Evolutionary conservation across 2,888 invertebrate genomes (phyloP), one percentile per base, ranked within the genome.

Genomic region (Drosophila emarginata): DNA sequence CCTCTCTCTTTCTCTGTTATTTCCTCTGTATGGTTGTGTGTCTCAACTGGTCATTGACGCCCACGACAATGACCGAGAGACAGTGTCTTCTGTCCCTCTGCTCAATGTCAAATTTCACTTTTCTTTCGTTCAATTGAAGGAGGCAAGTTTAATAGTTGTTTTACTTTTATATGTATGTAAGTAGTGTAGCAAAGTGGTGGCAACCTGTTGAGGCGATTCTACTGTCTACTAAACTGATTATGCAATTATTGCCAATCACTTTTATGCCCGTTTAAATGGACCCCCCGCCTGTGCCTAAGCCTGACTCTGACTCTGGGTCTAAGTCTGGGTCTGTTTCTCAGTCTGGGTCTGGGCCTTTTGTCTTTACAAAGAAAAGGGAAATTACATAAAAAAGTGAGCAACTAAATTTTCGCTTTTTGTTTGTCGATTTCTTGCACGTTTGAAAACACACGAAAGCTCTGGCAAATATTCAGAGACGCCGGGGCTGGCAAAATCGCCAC

Each of bases 211-310:
- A 57, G 60, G 60, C 70, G 71, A 81, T 86, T 86, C 78, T 84
- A 75, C 37, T 72, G 69, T 51, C 69, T 61, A 32, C 58, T 61
- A 69, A 69, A 64, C 78, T 77, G 82, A 87, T 84, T 84, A 84
- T 84, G 87, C 84, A 84, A 84, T 84, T 87, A 84, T 84, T 80
- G 84, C 77, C 82, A 84, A 82, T 84, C 87, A 87, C 83, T 87
- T 84, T 84, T 84, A 74, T 77, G 84, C 81, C 74, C 84, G 87
- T 82, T 84, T 82, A 85, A 80, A 84, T 45, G 21, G 45, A 45
- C 18, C 45, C 76, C 87, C 86, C 81, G 80, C 78, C 82, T 70
- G 78, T 67, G 78, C 64, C 68, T 64, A 58, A 21, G 15, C 32
- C 36, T 51, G 50, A n/a, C 51, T 45, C 12, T n/a, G n/a, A 32